Evolutionary conservation across 2,797 vertebrate species (phyloP), one percentile per base, ranked within the genome.

Genomic region (Todus mexicanus): DNA sequence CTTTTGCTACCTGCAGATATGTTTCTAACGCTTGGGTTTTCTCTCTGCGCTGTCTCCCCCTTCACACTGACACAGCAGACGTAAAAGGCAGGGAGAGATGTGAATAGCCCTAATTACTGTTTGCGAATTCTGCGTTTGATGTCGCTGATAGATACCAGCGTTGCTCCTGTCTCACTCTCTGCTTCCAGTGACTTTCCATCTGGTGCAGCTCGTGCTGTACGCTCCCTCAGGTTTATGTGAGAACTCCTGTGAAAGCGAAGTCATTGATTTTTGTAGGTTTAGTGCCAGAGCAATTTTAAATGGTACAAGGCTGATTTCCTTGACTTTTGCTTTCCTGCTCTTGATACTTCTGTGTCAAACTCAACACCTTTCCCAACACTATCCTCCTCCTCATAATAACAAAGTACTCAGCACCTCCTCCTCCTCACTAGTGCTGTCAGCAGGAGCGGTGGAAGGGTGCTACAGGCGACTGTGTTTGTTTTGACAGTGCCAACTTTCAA

Each of bases 331-430:
- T 87, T 95, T 86, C 66, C 92, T 92, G 89, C 91, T 94, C 95
- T 91, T 79, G 94, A 94, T 94, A 89, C 87, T 92, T 95, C 78
- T 89, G 95, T 97, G 95, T 96, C 95, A 95, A 96, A 94, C 93
- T 94, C 95, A 93, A 96, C 97, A 96, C 95, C 94, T 96, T 94
- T 95, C 85, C 53, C 89, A 95, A 94, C 96, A 93, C 95, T 95
- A 83, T 76, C 96, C 92, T 93, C 92, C 95, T 95, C 94, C 94
- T 96, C 91, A 81, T 95, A 87, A 95, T 96, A 97, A 96, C 97
- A 92, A 96, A 97, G 94, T 94, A 84, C 89, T 95, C 95, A 90
- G 95, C 96, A 94, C 95, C 95, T 96, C 93, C 93, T 93, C 94
- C 94, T 97, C 93, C 94, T 95, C 96, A 73, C 95, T 94, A 90